Percentiles rank a stretch among this genome's conserved stretches.
Evolutionary conservation across 2,888 invertebrate species (phyloP).

Genomic region (Myopa tessellatipennis): DNA sequence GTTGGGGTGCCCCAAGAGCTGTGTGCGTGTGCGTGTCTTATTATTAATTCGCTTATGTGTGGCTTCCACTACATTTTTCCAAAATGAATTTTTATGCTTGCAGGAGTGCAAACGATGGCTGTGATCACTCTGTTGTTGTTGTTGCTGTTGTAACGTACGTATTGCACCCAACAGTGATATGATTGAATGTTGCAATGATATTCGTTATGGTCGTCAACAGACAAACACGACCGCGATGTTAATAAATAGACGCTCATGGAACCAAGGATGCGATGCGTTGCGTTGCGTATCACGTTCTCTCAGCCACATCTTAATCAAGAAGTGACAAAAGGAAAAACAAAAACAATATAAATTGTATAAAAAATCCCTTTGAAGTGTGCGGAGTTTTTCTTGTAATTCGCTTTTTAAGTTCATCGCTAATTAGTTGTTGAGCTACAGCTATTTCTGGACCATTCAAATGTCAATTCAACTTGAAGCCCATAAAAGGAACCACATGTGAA

Average conservation of each 20-base stretch:
- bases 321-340: too few relatives aligned
- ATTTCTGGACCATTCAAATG: too few relatives aligned
- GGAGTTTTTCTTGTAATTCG: too few relatives aligned
- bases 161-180: constrained; percentile 58
- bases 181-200: constrained; percentile 56
- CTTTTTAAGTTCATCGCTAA: too few relatives aligned
- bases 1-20: too few relatives aligned
- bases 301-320: too few relatives aligned
- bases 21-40: not conserved
- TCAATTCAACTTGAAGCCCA: too few relatives aligned
- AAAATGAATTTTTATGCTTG: constrained; percentile 55
- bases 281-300: too few relatives aligned
- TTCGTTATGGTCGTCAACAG: constrained; percentile 59
- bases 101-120: constrained; percentile 45
- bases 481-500: too few relatives aligned
- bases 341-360: too few relatives aligned
- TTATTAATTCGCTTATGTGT: not conserved
- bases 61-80: constrained; percentile 47
- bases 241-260: constrained; percentile 12
- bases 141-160: constrained; percentile 52
- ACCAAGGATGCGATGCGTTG: constrained; percentile 20
- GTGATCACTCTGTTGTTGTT: constrained; percentile 32
- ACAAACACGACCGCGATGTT: constrained; percentile 43
- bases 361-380: too few relatives aligned
- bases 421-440: too few relatives aligned